Evolutionary conservation across 2,888 invertebrate species (phyloP).

Genomic region (Amorpha juglandis): DNA sequence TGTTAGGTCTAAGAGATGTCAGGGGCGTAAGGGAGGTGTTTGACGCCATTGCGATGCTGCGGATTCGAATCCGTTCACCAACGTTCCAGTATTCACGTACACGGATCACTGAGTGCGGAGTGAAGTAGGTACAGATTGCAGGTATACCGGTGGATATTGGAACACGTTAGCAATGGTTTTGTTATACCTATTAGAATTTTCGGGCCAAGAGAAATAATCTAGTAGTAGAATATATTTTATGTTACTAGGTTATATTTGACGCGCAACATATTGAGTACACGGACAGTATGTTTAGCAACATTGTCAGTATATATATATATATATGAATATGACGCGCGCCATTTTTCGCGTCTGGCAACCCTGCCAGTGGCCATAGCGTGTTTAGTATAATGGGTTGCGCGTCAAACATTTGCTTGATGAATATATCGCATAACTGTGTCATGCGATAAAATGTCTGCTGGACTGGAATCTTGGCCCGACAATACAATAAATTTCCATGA

Average conservation of each 20-base stretch:
- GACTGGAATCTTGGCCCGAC: constrained; percentile 52
- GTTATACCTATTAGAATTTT: constrained; percentile 53
- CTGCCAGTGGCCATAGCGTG: no score
- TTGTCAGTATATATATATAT: no score
- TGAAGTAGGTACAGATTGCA: constrained; percentile 7
- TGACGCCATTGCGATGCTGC: constrained; percentile 38
- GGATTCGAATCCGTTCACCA: constrained; percentile 16
- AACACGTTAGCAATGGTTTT: constrained; percentile 73
- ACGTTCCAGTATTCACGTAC: constrained; percentile 44
- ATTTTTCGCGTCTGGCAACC: no score
- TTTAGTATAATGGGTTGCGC: constrained; percentile 44
- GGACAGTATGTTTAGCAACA: no score
- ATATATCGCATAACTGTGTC: not conserved
- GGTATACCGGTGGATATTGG: constrained; percentile 72
- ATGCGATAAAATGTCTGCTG: not conserved
- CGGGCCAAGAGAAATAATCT: constrained; percentile 63
- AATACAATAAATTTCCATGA: constrained; percentile 80
- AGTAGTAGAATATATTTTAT: constrained; percentile 31
- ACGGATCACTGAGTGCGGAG: not conserved
- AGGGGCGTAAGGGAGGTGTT: constrained; percentile 78
- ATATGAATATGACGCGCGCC: no score
- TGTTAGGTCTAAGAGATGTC: constrained; percentile 81
- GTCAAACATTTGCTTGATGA: constrained; percentile 11
- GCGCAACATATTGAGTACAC: not conserved
- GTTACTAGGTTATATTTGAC: not conserved